phyloP scores from a whole-genome alignment of 1,140 invertebrate genomes.

The Penaeus chinensis region DNA sequence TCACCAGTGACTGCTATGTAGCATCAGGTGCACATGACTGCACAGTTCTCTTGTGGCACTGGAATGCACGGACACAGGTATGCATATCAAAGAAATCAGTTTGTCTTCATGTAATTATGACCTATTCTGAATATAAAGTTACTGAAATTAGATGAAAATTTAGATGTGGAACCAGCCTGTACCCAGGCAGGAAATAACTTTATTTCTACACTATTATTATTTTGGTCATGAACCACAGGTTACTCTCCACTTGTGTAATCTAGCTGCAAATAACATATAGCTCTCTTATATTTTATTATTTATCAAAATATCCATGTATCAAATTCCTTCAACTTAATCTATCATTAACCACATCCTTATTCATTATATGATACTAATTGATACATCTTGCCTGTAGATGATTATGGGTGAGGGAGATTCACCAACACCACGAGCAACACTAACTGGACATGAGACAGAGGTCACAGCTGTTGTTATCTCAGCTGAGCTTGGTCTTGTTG shows the following conservation, averaged over 20 bases:
- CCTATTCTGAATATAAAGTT: too few species aligned
- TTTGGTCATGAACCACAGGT: too few species aligned
- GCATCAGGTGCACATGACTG: constrained; percentile 98
- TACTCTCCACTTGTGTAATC: too few species aligned
- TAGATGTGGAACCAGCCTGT: too few species aligned
- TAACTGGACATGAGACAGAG: constrained; percentile 96
- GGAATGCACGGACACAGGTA: constrained; percentile 94
- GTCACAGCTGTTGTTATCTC: constrained; percentile 96
- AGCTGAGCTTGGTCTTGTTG: constrained; percentile 96
- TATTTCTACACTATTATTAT: too few species aligned
- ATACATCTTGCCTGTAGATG: constrained; percentile 49
- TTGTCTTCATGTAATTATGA: too few species aligned
- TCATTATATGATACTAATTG: neutral
- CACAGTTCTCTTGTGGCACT: constrained; percentile 97
- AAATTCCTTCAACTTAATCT: neutral
- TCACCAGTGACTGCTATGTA: constrained; percentile 98
- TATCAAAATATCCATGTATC: too few species aligned
- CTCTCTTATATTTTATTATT: too few species aligned
- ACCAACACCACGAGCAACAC: constrained; percentile 92
- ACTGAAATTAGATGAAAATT: too few species aligned
- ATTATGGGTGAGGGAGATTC: constrained; percentile 94
- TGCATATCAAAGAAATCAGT: too few species aligned
- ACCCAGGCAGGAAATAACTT: too few species aligned
- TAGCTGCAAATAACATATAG: too few species aligned
- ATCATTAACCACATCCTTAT: neutral